Evolutionary conservation across 2,888 invertebrate species (phyloP), one percentile per base, ranked within the genome.

Genomic region (Heliconius erato): DNA sequence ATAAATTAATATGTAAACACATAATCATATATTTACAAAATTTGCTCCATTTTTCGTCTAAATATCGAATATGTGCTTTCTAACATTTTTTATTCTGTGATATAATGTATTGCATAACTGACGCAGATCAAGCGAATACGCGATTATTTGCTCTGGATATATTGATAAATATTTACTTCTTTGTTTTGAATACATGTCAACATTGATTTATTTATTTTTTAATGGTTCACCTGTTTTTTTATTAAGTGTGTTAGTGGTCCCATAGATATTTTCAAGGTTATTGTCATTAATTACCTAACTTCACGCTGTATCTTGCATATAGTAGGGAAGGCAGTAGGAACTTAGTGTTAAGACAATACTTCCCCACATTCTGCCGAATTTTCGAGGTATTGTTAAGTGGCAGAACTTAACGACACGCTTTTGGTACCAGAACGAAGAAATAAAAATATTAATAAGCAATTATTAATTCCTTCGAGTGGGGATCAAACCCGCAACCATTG

Each of bases 131-230:
- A 88, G 88, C 89, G 91, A 90, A 90, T 92, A 91, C 92, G 89
- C 89, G 92, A 93, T 93, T 92, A 94, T 93, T 92, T 88, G 89
- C 86, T 89, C 88, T 87, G 92, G 92, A 94, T 94, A 92, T 84
- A 65, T 82, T 87, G 86, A 88, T 88, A 88, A 89, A 89, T 84
- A 88, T 90, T 90, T 91, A 92, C 90, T 89, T 89, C 89, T 90
- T 90, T 91, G 90, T 92, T 92, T 91, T 91, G 91, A 92, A 89
- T 90, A 74, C 67, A 59, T 59, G 49, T 63, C 28, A 54, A 80
- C 19, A 63, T 59, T 54, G 54, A 35, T 72, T 54, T 54, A 79
- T 72, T 40, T 79, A 40, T 23, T 35, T 79, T 65, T 74, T 76
- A 71, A 63, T 76, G 59, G 35, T 23, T 68, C 68, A 80, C 68